A percentile compares a stretch with the other conserved stretches of the same genome.
phyloP scores from a whole-genome alignment of 2,797 vertebrate species.

The Tapirus indicus region DNA sequence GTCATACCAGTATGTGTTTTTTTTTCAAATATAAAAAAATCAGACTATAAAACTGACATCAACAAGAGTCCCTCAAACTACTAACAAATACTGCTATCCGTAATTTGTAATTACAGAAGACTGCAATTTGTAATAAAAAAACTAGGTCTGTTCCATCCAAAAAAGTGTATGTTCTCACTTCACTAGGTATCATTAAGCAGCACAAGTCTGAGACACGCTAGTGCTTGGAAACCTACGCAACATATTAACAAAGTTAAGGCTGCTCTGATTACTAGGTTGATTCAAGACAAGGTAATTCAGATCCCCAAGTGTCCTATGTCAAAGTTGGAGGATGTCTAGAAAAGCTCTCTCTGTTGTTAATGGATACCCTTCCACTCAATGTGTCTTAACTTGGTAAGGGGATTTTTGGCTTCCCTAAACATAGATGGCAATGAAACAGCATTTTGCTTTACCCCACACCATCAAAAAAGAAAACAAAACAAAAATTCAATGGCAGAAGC shows the following conservation, averaged over 20 bases:
- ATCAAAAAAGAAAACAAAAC: background rate
- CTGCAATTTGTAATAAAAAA: conserved; percentile 9
- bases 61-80: background rate
- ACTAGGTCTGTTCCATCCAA: background rate
- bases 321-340: background rate
- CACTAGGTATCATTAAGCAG: background rate
- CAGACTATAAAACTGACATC: background rate
- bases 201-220: background rate
- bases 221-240: background rate
- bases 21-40: conserved; percentile 1
- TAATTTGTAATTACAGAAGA: background rate
- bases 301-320: background rate
- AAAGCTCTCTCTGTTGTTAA: conserved; percentile 19
- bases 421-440: background rate
- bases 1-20: background rate
- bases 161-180: background rate
- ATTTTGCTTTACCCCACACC: background rate
- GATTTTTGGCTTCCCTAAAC: background rate
- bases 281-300: background rate
- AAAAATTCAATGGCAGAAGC: conserved; percentile 14
- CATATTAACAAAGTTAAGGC: background rate
- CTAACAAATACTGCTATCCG: background rate
- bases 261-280: background rate
- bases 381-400: background rate
- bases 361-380: background rate